A percentile compares a stretch with the other conserved stretches of the same genome.
Conservation (phyloP, 2,797 vertebrate genomes). For the Pseudochirops cupreus region DNA sequence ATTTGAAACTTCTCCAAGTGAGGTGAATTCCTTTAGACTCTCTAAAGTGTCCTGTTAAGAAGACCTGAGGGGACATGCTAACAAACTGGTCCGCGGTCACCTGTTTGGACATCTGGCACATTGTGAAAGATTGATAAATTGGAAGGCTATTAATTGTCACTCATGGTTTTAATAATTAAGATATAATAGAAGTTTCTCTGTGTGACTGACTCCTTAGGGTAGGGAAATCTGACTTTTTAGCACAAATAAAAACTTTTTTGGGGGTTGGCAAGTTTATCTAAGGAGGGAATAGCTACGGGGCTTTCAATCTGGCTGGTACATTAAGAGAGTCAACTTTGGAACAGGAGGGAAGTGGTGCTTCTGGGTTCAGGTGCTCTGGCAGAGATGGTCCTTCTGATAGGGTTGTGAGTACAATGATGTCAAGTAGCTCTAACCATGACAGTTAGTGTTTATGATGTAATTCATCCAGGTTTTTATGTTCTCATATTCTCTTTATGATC, state of each 20-base stretch:
- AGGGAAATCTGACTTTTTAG: slow-evolving; percentile 41
- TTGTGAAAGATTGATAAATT: slow-evolving; percentile 69
- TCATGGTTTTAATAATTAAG: slow-evolving; percentile 75
- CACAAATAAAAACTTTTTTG: slow-evolving; percentile 34
- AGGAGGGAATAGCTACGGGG: slow-evolving; percentile 18
- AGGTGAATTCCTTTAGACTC: slow-evolving; percentile 66
- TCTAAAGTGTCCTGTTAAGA: slow-evolving; percentile 67
- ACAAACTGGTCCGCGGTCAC: slow-evolving; percentile 47
- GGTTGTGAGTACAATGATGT: slow-evolving; percentile 29
- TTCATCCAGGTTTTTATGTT: slow-evolving; percentile 78
- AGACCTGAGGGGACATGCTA: slow-evolving; percentile 35
- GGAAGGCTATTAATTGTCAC: slow-evolving; percentile 55
- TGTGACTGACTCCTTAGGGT: neutral
- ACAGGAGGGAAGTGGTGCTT: slow-evolving; percentile 26
- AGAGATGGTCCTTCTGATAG: slow-evolving; percentile 55
- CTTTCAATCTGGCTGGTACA: neutral
- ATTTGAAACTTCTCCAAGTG: slow-evolving; percentile 60
- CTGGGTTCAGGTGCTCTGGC: slow-evolving; percentile 15
- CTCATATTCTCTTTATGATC: slow-evolving; percentile 75
- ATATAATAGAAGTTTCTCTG: neutral
- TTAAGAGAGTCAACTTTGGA: slow-evolving; percentile 27
- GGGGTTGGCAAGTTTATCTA: slow-evolving; percentile 55
- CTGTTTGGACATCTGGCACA: slow-evolving; percentile 59
- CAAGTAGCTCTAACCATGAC: slow-evolving; percentile 51
- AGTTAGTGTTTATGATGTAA: slow-evolving; percentile 77